phyloP scores from a whole-genome alignment of 1,140 invertebrate species.

The Drosophila prosaltans region DNA sequence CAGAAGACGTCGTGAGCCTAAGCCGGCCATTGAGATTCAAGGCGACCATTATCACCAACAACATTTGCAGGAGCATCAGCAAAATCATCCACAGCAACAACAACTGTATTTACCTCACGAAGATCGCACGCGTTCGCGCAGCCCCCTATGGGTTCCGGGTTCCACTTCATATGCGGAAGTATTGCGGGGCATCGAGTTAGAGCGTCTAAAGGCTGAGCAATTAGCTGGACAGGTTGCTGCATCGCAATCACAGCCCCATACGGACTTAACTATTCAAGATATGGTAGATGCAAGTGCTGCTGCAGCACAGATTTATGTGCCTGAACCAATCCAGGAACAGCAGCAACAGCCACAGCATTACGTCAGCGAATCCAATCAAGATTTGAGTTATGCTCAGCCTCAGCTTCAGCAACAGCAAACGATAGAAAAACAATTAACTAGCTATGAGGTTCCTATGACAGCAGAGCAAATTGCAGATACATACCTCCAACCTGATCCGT shows the following conservation, averaged over 20 bases:
- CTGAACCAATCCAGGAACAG: slow-evolving; percentile 23
- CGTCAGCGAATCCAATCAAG: slow-evolving; percentile 32
- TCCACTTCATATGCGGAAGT: slow-evolving; percentile 91
- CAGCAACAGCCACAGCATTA: slow-evolving; percentile 37
- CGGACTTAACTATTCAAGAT: slow-evolving; percentile 67
- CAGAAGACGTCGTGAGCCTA: slow-evolving; percentile 51
- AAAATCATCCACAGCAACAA: slow-evolving; percentile 52
- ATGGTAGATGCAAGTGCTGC: slow-evolving; percentile 62
- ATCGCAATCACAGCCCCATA: slow-evolving; percentile 24
- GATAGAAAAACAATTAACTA: slow-evolving; percentile 24
- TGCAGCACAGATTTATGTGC: slow-evolving; percentile 30
- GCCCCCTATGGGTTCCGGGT: slow-evolving; percentile 89
- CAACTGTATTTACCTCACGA: slow-evolving; percentile 67
- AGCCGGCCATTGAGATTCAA: slow-evolving; percentile 15
- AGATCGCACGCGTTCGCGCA: slow-evolving; percentile 85
- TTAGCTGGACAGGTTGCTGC: slow-evolving; percentile 36
- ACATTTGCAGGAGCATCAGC: slow-evolving; percentile 40
- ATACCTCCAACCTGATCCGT: slow-evolving; percentile 75
- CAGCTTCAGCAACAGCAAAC: slow-evolving; percentile 29
- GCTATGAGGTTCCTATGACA: slow-evolving; percentile 69
- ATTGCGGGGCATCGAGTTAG: slow-evolving; percentile 85
- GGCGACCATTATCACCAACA: slow-evolving; percentile 27
- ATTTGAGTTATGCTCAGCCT: slow-evolving; percentile 39
- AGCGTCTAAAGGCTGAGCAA: slow-evolving; percentile 64
- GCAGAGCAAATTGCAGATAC: slow-evolving; percentile 76